Conservation (phyloP, 1,140 invertebrate genomes). For the Ridgeia piscesae region DNA sequence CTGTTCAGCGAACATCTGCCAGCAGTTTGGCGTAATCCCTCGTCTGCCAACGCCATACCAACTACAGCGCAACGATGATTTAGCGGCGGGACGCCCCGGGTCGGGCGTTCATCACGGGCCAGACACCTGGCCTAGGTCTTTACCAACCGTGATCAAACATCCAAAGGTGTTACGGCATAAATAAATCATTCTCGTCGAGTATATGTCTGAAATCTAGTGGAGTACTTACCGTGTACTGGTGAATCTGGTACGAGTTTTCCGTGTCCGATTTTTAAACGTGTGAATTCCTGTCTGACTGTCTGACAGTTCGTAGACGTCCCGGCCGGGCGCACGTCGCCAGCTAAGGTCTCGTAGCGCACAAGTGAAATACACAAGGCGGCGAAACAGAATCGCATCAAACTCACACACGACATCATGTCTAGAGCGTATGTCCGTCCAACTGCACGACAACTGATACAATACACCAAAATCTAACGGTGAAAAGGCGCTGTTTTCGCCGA, state of each 20-base stretch:
- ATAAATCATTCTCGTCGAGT: neutral
- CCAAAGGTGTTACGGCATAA: neutral
- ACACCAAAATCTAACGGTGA: neutral
- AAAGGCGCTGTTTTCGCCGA: neutral
- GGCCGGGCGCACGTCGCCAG: neutral
- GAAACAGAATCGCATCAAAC: neutral
- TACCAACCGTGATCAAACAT: neutral
- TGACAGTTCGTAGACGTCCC: constrained; percentile 3
- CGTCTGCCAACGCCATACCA: neutral
- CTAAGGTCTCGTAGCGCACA: neutral
- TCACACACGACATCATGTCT: neutral
- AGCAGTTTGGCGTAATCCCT: neutral
- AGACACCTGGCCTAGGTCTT: neutral
- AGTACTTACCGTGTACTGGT: neutral
- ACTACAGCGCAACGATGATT: neutral
- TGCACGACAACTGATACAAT: neutral
- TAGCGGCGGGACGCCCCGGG: neutral
- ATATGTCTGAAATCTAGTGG: neutral
- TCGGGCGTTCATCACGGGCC: neutral
- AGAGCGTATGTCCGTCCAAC: neutral
- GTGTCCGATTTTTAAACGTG: neutral
- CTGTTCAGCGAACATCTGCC: neutral
- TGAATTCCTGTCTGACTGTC: neutral
- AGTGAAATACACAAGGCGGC: neutral
- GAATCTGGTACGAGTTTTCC: neutral